Conservation (phyloP, 1,140 invertebrate species). For the Acromyrmex echinatior region DNA sequence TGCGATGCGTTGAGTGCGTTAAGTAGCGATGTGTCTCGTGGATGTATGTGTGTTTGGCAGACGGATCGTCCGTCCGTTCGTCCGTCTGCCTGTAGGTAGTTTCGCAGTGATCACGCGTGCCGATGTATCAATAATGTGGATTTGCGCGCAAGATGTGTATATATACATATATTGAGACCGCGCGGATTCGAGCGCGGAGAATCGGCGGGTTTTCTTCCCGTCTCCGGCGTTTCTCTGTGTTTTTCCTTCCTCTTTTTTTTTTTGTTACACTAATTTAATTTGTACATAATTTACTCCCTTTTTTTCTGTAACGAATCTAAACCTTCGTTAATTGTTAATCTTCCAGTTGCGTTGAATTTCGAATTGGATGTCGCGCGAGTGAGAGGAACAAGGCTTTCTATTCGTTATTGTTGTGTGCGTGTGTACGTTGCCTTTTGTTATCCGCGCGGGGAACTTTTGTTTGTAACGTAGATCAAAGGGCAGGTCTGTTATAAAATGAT, state of each 20-base stretch:
- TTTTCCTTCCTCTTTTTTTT: background rate
- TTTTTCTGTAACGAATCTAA: background rate
- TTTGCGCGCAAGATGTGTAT: background rate
- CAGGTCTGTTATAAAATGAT: background rate
- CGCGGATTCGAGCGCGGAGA: conserved; percentile 21
- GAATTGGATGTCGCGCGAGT: background rate
- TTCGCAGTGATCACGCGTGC: background rate
- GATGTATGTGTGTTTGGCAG: background rate
- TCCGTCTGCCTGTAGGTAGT: background rate
- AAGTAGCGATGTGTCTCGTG: background rate
- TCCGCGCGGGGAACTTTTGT: background rate
- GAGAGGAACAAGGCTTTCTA: conserved; percentile 20
- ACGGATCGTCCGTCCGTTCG: conserved; percentile 11
- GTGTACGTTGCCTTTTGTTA: conserved; percentile 25
- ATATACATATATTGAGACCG: conserved; percentile 18
- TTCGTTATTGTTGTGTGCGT: conserved; percentile 34
- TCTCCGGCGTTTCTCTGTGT: conserved; percentile 16
- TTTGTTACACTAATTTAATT: conserved; percentile 49
- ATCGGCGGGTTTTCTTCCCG: conserved; percentile 33
- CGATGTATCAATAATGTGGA: conserved; percentile 1
- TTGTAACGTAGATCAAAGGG: background rate
- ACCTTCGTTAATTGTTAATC: conserved; percentile 50
- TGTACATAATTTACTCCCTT: conserved; percentile 48
- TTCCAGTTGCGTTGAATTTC: conserved; percentile 34
- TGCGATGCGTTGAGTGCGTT: conserved; percentile 8